phyloP scores from a whole-genome alignment of 2,797 vertebrate genomes.

The Paratrypauchen microcephalus region DNA sequence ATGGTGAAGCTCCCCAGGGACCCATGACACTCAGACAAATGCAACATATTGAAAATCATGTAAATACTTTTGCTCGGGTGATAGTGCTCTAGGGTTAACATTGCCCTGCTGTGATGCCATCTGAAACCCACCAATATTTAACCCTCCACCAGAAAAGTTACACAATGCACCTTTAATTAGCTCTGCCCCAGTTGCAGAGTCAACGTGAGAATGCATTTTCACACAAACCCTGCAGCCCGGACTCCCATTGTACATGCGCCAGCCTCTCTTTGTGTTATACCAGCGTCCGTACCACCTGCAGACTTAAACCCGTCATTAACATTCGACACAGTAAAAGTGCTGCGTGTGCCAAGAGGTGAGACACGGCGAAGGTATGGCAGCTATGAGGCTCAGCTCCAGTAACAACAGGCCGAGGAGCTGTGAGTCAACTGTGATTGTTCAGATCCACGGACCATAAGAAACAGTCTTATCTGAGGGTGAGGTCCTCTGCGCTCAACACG shows the following conservation, averaged over 20 bases:
- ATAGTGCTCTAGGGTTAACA: too few relatives aligned
- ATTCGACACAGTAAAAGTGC: constrained; percentile 44
- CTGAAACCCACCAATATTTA: too few relatives aligned
- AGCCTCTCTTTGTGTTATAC: background rate
- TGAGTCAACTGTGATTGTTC: constrained; percentile 69
- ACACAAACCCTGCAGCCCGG: background rate
- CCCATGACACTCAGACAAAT: too few relatives aligned
- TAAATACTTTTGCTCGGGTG: too few relatives aligned
- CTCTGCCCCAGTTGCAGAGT: too few relatives aligned
- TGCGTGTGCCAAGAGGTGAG: constrained; percentile 47
- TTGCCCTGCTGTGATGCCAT: too few relatives aligned
- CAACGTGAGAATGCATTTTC: too few relatives aligned
- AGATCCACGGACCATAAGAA: constrained; percentile 50
- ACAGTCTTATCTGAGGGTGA: constrained; percentile 49
- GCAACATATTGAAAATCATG: too few relatives aligned
- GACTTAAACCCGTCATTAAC: constrained; percentile 48
- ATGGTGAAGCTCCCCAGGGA: too few relatives aligned
- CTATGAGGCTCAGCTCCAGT: constrained; percentile 42
- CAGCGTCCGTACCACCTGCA: constrained; percentile 1
- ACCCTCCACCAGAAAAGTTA: too few relatives aligned
- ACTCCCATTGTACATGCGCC: background rate
- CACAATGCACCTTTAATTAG: too few relatives aligned
- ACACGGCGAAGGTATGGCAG: constrained; percentile 50
- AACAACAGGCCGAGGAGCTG: constrained; percentile 45
- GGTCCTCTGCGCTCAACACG: constrained; percentile 44